These are phyloP conservation scores for Otis tarda DNA, from an alignment of 2,113 vertebrate genomes.

Conservation along the genomic window DNA sequence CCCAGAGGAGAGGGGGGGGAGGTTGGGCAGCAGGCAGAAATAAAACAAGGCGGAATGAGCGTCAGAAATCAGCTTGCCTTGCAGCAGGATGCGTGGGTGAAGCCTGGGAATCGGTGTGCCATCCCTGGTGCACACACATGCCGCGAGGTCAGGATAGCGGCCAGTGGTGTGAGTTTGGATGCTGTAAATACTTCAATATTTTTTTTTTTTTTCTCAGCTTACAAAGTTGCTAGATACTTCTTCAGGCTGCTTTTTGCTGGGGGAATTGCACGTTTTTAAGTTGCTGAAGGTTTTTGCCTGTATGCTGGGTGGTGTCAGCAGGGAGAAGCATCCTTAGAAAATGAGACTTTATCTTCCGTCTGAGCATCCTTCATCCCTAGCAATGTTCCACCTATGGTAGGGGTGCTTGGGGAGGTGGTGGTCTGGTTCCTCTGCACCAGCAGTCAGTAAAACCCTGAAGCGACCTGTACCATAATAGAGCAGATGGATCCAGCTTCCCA, in stretches of 20 bases:
- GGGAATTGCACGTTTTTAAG: not conserved
- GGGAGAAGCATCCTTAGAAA: not conserved
- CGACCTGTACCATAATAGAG: not conserved
- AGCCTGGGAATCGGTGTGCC: not conserved
- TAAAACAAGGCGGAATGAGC: not conserved
- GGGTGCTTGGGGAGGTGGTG: not conserved
- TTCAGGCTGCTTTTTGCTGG: not conserved
- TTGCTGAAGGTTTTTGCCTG: not conserved
- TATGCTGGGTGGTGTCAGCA: not conserved
- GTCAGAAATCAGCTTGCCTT: not conserved
- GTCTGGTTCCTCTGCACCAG: not conserved
- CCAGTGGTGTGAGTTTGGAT: not conserved
- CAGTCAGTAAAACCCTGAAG: not conserved
- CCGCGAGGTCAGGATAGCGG: fast-evolving
- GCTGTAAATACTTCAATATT: not conserved
- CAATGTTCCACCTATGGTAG: not conserved
- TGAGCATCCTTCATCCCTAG: not conserved
- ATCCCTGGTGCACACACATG: not conserved
- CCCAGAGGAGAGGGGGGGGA: slow-evolving; percentile 23
- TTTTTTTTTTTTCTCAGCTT: not conserved
- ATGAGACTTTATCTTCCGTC: not conserved
- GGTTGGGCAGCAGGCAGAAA: not conserved
- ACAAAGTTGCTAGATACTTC: not conserved
- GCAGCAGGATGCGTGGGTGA: not conserved
- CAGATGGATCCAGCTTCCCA: not conserved